Percentiles rank a stretch among this genome's conserved stretches.
phyloP scores from a whole-genome alignment of 1,140 invertebrate genomes.

The Galleria mellonella region DNA sequence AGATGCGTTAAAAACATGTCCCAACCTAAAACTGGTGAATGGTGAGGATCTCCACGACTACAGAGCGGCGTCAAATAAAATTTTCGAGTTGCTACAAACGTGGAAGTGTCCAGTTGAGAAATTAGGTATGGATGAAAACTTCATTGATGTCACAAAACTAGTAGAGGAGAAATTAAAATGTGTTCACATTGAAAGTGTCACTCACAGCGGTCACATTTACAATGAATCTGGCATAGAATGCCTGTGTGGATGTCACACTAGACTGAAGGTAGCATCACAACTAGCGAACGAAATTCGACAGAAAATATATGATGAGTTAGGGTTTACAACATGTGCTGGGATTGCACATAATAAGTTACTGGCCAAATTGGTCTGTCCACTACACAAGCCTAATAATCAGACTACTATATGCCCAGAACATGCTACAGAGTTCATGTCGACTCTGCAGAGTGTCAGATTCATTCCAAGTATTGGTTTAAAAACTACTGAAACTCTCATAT shows the following conservation, averaged over 20 bases:
- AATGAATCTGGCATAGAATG: conserved; percentile 74
- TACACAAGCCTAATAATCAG: conserved; percentile 87
- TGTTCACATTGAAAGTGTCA: conserved; percentile 33
- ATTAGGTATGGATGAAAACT: conserved; percentile 88
- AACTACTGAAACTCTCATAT: conserved; percentile 77
- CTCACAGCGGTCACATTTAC: conserved; percentile 75
- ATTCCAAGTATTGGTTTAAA: conserved; percentile 85
- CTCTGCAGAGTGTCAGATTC: conserved; percentile 74
- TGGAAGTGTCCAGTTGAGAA: conserved; percentile 83
- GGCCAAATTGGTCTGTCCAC: conserved; percentile 83
- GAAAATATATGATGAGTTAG: conserved; percentile 78
- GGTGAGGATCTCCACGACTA: conserved; percentile 87
- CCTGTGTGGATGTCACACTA: conserved; percentile 80
- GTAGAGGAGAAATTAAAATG: conserved; percentile 74
- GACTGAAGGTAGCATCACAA: conserved; percentile 79
- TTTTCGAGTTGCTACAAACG: conserved; percentile 79
- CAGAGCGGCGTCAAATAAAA: conserved; percentile 80
- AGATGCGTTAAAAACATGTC: conserved; percentile 81
- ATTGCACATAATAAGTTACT: conserved; percentile 89
- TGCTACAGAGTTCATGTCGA: conserved; percentile 77
- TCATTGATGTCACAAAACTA: conserved; percentile 82
- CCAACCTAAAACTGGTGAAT: conserved; percentile 80
- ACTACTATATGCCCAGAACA: conserved; percentile 84
- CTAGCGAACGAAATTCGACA: conserved; percentile 83
- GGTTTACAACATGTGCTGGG: conserved; percentile 87